Conservation (phyloP, 2,113 vertebrate species). For the Perca schrenkii region DNA sequence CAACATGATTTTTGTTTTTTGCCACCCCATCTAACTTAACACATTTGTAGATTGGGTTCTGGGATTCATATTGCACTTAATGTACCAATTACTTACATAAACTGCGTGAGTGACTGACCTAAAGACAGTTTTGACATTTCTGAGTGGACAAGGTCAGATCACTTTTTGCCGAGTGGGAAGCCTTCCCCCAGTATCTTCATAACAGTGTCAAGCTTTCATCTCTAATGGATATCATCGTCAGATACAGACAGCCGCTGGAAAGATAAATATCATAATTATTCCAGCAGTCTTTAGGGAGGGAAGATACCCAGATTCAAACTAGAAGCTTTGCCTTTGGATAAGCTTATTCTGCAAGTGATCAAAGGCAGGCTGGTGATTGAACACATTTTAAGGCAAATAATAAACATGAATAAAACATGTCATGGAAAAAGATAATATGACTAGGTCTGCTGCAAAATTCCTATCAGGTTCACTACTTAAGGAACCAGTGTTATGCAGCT, state of each 20-base stretch:
- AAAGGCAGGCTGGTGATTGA: conserved; percentile 72
- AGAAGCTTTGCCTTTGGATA: conserved; percentile 68
- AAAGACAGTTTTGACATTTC: conserved; percentile 19
- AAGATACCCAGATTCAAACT: conserved; percentile 61
- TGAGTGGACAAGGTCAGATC: conserved; percentile 33
- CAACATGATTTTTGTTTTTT: conserved; percentile 7
- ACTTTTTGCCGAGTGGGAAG: conserved; percentile 20
- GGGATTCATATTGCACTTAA: conserved; percentile 15
- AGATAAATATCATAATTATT: conserved; percentile 82
- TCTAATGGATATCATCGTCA: conserved; percentile 67
- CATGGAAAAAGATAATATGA: conserved; percentile 57
- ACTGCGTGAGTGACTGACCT: conserved; percentile 21
- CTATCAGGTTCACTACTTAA: conserved; percentile 34
- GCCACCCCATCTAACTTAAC: not conserved
- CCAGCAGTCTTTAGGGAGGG: conserved; percentile 63
- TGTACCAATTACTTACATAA: conserved; percentile 26
- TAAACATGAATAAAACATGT: conserved; percentile 81
- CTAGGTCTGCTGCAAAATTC: conserved; percentile 33
- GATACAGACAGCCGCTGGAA: conserved; percentile 65
- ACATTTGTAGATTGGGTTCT: conserved; percentile 15
- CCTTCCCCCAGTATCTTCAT: conserved; percentile 25
- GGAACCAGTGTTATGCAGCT: conserved; percentile 17
- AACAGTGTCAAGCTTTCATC: conserved; percentile 65
- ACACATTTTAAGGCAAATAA: conserved; percentile 77
- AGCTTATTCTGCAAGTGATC: conserved; percentile 72